Evolutionary conservation across 2,797 vertebrate species (phyloP), one percentile per base, ranked within the genome.

Genomic region (Aplochiton taeniatus): DNA sequence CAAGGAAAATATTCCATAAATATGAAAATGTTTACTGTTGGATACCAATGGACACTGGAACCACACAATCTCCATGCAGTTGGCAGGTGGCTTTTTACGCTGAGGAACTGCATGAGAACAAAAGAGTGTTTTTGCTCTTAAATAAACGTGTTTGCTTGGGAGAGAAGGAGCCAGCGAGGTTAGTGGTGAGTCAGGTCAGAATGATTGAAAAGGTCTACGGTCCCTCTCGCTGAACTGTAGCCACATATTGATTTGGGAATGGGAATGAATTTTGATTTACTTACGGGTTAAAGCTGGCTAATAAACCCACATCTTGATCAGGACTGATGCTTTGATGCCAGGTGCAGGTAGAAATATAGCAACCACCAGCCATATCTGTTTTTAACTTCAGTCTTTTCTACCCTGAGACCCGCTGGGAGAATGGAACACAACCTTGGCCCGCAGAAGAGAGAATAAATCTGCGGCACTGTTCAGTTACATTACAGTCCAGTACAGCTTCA

Each of bases 1-100:
- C 62, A 79, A 73, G 82, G 76, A 85, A 54, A 83, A 87, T 84
- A 74, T 84, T 83, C 66, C 70, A 81, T 81, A 70, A 85, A 85
- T 83, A 78, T 81, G 58, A 86, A 80, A 83, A 67, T 16, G 17
- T 73, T 82, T 65, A 82, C 70, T 3, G 11, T 66, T 74, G 73
- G 81, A 76, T 75, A 73, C 31, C 70, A 68, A 70, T 19, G 50
- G 68, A 66, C 43, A 63, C 44, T 68, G 41, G 65, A 69, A 76
- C 65, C 42, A 68, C 16, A 12, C 58, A 52, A 57, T 70, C 68
- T 64, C 31, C 53, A 5, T 69, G n/a, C 66, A 42, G 8, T 59
- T 63, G 70, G 69, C 20, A 61, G 52, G 54, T 75, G 69, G 48
- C 58, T 66, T 69, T 2, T 44, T 73, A 45, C 57, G 60, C 66